phyloP scores from a whole-genome alignment of 2,888 invertebrate genomes.

The Diplazon laetatorius region DNA sequence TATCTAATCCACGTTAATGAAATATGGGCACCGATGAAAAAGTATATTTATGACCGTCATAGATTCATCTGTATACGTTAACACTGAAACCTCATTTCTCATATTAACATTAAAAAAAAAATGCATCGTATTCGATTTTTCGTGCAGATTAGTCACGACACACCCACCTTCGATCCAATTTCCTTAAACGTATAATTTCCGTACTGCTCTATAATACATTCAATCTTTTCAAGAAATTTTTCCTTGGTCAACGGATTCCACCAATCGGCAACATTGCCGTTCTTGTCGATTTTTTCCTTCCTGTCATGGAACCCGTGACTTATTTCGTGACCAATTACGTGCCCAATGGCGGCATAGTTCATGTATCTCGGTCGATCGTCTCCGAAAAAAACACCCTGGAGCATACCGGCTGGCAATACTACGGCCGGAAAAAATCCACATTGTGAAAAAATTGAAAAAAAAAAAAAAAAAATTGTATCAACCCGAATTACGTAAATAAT shows the following conservation, averaged over 20 bases:
- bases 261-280: slow-evolving; percentile 96
- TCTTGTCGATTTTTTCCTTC: too few relatives aligned
- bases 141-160: background rate
- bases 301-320: slow-evolving; percentile 95
- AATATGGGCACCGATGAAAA: too few relatives aligned
- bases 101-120: background rate
- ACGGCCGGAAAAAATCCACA: slow-evolving; percentile 66
- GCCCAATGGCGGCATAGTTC: slow-evolving; percentile 96
- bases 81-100: background rate
- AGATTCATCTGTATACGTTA: too few relatives aligned
- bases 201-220: slow-evolving; percentile 97
- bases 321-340: slow-evolving; percentile 96
- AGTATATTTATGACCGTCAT: too few relatives aligned
- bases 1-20: too few relatives aligned
- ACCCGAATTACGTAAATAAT: slow-evolving; percentile 9
- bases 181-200: slow-evolving; percentile 93
- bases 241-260: slow-evolving; percentile 93
- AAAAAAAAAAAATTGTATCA: background rate
- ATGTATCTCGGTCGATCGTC: slow-evolving; percentile 94
- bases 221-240: slow-evolving; percentile 91
- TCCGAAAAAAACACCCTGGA: slow-evolving; percentile 96
- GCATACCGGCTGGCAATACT: slow-evolving; percentile 97
- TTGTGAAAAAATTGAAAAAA: background rate
- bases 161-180: slow-evolving; percentile 85
- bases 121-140: background rate